phyloP scores from a whole-genome alignment of 2,888 invertebrate genomes.

The Parapristionchus giblindavisi region DNA sequence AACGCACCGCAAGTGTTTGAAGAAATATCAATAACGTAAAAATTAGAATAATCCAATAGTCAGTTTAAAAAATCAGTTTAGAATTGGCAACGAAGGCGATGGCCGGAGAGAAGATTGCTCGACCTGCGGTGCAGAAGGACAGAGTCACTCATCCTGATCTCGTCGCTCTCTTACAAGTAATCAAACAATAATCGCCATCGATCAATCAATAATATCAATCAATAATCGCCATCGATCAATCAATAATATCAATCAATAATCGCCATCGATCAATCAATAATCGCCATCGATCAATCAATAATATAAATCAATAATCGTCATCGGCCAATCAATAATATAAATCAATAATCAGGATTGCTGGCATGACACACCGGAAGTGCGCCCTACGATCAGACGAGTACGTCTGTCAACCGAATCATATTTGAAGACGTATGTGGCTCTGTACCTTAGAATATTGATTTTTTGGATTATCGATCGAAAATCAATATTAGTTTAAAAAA shows the following conservation, averaged over 20 bases:
- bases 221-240: background rate
- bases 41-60: background rate
- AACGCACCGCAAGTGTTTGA: too few relatives aligned
- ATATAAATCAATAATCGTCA: background rate
- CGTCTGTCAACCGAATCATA: constrained; percentile 56
- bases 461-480: background rate
- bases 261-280: background rate
- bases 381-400: constrained; percentile 61
- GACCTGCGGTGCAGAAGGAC: constrained; percentile 46
- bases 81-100: constrained; percentile 51
- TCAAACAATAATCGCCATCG: background rate
- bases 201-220: background rate
- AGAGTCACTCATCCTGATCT: constrained; percentile 51
- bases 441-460: background rate
- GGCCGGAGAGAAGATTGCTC: constrained; percentile 50
- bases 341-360: constrained; percentile 48
- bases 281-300: background rate
- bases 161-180: constrained; percentile 50
- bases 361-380: constrained; percentile 51
- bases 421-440: constrained; percentile 48
- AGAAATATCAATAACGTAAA: background rate
- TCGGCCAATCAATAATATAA: background rate
- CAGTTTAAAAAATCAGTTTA: background rate
- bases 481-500: background rate
- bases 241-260: background rate